These are phyloP conservation scores for Metaphire vulgaris DNA, from an alignment of 1,140 invertebrate species.

Conservation along the genomic window DNA sequence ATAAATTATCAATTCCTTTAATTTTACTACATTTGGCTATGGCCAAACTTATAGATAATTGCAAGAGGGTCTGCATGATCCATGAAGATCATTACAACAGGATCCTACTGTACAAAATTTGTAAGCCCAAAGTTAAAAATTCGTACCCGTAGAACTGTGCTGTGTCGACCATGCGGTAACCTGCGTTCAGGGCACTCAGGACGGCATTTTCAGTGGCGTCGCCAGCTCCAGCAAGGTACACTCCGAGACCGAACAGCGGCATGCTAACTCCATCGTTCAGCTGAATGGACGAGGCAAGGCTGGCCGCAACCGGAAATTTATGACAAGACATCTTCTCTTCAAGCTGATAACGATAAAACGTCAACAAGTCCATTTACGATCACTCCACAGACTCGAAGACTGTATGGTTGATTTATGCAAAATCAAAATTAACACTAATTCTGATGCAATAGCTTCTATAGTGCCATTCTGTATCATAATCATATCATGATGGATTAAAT, in stretches of 20 bases:
- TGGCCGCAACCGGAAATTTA: background rate
- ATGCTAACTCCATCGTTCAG: constrained; percentile 38
- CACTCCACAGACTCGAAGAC: no score
- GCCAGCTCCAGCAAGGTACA: constrained; percentile 22
- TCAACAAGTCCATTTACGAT: no score
- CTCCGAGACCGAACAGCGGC: constrained; percentile 37
- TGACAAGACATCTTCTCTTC: no score
- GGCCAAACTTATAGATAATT: no score
- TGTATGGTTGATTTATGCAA: no score
- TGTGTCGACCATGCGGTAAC: constrained; percentile 38
- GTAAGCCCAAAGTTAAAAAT: background rate
- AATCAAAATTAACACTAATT: no score
- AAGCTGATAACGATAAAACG: no score
- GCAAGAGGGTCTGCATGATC: no score
- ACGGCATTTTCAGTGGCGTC: constrained; percentile 16
- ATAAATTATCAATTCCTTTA: background rate
- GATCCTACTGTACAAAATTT: background rate
- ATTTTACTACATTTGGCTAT: no score
- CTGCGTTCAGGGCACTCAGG: constrained; percentile 32
- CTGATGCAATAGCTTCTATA: no score
- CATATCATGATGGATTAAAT: no score
- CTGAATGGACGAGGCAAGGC: constrained; percentile 9
- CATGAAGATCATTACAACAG: background rate
- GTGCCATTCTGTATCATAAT: no score
- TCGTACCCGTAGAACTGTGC: constrained; percentile 35